Evolutionary conservation across 1,140 invertebrate species (phyloP).

Genomic region (Brachionus paranguensis): DNA sequence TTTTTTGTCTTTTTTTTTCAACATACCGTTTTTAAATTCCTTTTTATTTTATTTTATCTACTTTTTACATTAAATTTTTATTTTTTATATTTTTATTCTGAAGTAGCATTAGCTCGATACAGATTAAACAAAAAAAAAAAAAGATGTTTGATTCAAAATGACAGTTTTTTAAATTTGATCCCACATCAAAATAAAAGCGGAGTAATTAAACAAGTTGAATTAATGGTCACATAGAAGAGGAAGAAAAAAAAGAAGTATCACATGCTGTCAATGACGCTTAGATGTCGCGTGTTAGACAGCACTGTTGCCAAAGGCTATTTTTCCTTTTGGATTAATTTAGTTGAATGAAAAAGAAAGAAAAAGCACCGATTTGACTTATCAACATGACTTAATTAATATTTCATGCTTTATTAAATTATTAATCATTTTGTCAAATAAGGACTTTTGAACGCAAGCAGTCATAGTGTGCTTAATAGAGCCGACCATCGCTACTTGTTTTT

Average conservation of each 20-base stretch:
- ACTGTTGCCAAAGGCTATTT: neutral
- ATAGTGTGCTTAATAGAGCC: neutral
- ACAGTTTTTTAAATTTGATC: neutral
- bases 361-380: neutral
- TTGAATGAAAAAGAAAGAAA: neutral
- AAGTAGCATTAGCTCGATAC: too few species aligned
- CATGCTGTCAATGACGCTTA: neutral
- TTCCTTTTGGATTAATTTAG: neutral
- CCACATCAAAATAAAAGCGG: neutral
- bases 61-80: too few species aligned
- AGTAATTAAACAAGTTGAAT: neutral
- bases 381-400: slow-evolving; percentile 11
- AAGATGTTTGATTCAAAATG: neutral
- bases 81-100: too few species aligned
- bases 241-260: neutral
- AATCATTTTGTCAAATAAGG: slow-evolving; percentile 16
- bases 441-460: neutral
- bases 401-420: slow-evolving; percentile 6
- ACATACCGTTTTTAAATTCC: too few species aligned
- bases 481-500: neutral
- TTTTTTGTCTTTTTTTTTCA: too few species aligned
- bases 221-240: neutral
- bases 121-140: too few species aligned
- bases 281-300: neutral
- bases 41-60: too few species aligned